Evolutionary conservation across 2,113 vertebrate species (phyloP), one percentile per base, ranked within the genome.

Genomic region (Ardeotis arabs): DNA sequence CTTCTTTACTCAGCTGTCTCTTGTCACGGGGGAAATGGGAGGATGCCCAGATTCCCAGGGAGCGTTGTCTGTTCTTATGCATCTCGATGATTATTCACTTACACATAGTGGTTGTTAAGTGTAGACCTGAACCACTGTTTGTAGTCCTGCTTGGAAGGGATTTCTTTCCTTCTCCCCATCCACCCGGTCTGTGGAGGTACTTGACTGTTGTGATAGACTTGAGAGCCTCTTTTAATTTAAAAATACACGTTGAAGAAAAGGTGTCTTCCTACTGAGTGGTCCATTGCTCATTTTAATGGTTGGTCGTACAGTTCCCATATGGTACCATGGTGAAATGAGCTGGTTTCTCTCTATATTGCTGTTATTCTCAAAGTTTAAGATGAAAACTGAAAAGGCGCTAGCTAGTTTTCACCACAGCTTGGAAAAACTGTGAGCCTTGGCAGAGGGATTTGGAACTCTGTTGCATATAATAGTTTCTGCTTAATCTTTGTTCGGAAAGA

Each of bases 1-100:
- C 77, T 77, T 92, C 92, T 92, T 95, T 91, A 74, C 70, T 96
- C 66, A 95, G 73, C 88, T 95, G 76, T 92, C 90, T 95, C 95
- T 84, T 97, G 39, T 95, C 66, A 41, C 4, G 22, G 55, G 80
- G 84, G 76, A 94, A 82, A 92, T 89, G 92, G 84, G 96, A 95
- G n/a, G 83, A 92, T 96, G 92, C 92, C 94, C 90, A 87, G 60
- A 92, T 93, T 97, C 72, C 73, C 75, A 47, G 64, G 49, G 66
- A 92, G 28, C 81, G 60, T 74, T 95, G 77, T 66, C 69, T 94
- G 80, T 78, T 91, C 58, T 45, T 89, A n/a, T 0, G n/a, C 62
- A 31, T 95, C 73, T 95, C 7, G 1, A 8, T 79, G 62, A 64
- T 63, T 84, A 72, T 78, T 90, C 83, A 52, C 52, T 92, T 88